Percentiles rank a stretch among this genome's conserved stretches.
Evolutionary conservation across 1,140 invertebrate species (phyloP).

Genomic region (Ridgeia piscesae): DNA sequence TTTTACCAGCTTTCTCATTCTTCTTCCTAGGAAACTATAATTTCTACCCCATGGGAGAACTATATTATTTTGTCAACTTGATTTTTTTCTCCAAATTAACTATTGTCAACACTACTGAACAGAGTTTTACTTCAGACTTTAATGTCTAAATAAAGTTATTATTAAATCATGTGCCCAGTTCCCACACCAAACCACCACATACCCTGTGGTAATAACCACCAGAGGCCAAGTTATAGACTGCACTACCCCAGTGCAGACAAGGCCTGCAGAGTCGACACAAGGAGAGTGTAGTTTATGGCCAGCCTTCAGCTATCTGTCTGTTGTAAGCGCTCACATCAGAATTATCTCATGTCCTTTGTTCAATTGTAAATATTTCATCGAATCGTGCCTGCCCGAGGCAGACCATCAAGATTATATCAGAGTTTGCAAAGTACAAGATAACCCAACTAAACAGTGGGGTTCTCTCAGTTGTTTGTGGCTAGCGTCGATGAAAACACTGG

Average conservation of each 20-base stretch:
- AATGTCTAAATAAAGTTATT: too few species aligned
- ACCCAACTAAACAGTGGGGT: background rate
- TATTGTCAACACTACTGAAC: too few species aligned
- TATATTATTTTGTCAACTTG: too few species aligned
- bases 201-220: background rate
- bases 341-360: background rate
- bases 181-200: background rate
- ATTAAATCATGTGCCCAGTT: background rate
- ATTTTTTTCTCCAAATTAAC: too few species aligned
- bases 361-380: background rate
- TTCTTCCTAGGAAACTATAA: background rate
- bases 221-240: background rate
- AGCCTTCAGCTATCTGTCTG: background rate
- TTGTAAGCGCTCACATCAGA: background rate
- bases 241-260: too few species aligned
- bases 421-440: conserved; percentile 1
- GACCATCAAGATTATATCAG: background rate
- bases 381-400: background rate
- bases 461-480: background rate
- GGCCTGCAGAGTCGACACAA: background rate
- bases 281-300: background rate
- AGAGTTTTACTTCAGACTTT: too few species aligned
- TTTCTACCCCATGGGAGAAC: background rate
- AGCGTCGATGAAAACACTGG: background rate
- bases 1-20: too few species aligned